These are phyloP conservation scores for Sarcophaga peregrina DNA, from an alignment of 1,140 invertebrate genomes.

Conservation along the genomic window DNA sequence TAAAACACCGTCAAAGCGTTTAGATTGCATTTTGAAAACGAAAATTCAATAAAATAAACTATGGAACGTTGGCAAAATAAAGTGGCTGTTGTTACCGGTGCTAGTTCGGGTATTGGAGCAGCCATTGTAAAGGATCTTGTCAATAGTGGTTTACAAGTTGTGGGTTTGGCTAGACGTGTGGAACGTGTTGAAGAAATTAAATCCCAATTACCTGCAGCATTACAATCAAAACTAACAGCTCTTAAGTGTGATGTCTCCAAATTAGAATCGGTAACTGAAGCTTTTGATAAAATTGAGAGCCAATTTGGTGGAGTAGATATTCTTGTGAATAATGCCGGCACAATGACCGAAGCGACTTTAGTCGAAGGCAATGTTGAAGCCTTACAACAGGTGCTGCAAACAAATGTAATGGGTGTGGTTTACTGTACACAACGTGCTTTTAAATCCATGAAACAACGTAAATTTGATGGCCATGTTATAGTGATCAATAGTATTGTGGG, in stretches of 20 bases:
- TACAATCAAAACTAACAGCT: constrained; percentile 65
- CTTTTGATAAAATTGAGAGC: constrained; percentile 74
- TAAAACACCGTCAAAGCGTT: background rate
- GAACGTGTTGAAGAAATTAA: constrained; percentile 70
- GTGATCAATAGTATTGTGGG: constrained; percentile 59
- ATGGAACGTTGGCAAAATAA: constrained; percentile 73
- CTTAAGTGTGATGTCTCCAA: constrained; percentile 73
- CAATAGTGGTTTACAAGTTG: constrained; percentile 73
- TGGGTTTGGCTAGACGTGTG: constrained; percentile 75
- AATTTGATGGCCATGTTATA: constrained; percentile 74
- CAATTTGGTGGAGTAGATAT: constrained; percentile 76
- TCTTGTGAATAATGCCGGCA: constrained; percentile 80
- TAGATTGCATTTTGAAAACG: background rate
- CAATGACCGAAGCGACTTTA: constrained; percentile 57
- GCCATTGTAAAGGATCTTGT: constrained; percentile 70
- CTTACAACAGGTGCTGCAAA: constrained; percentile 69
- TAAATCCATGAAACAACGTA: constrained; percentile 74
- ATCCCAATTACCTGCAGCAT: constrained; percentile 49
- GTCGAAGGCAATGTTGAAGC: constrained; percentile 48
- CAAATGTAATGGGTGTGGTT: constrained; percentile 76
- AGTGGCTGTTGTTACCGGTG: constrained; percentile 75
- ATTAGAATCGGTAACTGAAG: constrained; percentile 72
- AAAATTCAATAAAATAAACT: background rate
- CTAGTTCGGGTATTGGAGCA: constrained; percentile 78
- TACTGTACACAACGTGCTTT: constrained; percentile 75